phyloP scores from a whole-genome alignment of 2,113 vertebrate genomes.

The Rhipidura dahli region DNA sequence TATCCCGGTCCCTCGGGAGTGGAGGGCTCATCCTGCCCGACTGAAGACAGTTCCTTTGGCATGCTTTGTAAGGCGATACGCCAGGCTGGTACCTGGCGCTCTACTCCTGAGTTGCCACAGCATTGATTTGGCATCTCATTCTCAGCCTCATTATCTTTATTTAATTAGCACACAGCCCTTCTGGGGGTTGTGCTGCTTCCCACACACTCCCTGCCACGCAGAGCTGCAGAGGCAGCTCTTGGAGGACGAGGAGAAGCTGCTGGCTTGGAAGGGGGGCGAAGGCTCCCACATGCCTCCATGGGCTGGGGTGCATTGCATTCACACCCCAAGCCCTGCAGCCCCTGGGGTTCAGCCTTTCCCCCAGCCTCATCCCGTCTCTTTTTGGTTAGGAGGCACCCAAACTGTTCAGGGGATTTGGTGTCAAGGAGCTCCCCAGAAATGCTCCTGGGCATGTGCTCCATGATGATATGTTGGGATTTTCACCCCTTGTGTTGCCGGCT shows the following conservation, averaged over 20 bases:
- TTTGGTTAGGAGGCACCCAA: neutral
- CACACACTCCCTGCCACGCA: neutral
- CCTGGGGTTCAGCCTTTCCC: neutral
- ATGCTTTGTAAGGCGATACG: constrained; percentile 31
- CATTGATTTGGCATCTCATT: constrained; percentile 63
- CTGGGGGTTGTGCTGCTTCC: constrained; percentile 40
- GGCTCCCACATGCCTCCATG: neutral
- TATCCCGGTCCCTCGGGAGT: constrained; percentile 3
- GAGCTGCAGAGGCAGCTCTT: neutral
- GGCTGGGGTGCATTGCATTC: neutral
- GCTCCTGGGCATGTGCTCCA: neutral
- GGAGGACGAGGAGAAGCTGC: neutral
- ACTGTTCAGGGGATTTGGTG: neutral
- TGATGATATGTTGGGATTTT: neutral
- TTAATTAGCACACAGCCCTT: constrained; percentile 58
- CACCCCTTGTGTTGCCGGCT: neutral
- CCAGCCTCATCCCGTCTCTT: neutral
- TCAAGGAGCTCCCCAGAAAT: neutral
- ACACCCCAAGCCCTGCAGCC: neutral
- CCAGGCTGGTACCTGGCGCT: constrained; percentile 38
- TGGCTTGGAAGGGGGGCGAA: neutral
- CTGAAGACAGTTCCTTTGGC: constrained; percentile 31
- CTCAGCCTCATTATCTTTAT: constrained; percentile 62
- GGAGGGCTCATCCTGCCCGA: constrained; percentile 13
- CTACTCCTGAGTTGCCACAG: constrained; percentile 49